Evolutionary conservation across 2,797 vertebrate genomes (phyloP), one percentile per base, ranked within the genome.

Genomic region (Tauraco hartlaubi): DNA sequence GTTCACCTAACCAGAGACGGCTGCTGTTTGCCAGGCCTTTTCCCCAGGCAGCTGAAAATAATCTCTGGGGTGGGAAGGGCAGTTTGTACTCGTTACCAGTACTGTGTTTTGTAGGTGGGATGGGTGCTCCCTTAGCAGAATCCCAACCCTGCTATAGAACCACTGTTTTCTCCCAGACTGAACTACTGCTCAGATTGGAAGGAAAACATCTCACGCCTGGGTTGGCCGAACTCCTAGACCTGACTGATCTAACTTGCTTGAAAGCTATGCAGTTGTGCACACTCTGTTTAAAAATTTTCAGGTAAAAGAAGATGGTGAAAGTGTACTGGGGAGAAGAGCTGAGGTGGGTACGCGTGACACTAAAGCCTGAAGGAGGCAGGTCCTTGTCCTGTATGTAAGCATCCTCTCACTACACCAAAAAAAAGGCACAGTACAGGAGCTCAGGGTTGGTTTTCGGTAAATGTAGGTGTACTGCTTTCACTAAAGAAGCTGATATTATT

Each of bases 261-360:
- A 94, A 96, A 97, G 95, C 95, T 92, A 87, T 85, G 91, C 91
- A 94, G 61, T 91, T 96, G 87, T 95, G 52, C 93, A 89, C 95
- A 88, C 86, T 97, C 93, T 98, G 91, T 96, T 96, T 92, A 96
- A 94, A 95, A 88, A 91, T 79, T 93, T 97, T 95, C 86, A 93
- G 92, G 84, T 94, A 69, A 85, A 91, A 95, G 96, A 96, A 95
- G 96, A 95, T 94, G 95, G 90, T 92, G 96, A 94, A 86, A 95
- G 96, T 97, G 74, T 97, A 88, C 92, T 96, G 96, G 95, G 96
- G 81, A 97, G 89, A 96, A 96, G 95, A 96, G 95, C 94, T 87
- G 94, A 90, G 93, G 94, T 87, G 87, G 88, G 92, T 94, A 59
- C 28, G 5, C 14, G 28, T 90, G 84, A 83, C 54, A 71, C 64